phyloP scores from a whole-genome alignment of 35 echinoderm and acorn worm genomes.

The Ophioderma brevispina region DNA sequence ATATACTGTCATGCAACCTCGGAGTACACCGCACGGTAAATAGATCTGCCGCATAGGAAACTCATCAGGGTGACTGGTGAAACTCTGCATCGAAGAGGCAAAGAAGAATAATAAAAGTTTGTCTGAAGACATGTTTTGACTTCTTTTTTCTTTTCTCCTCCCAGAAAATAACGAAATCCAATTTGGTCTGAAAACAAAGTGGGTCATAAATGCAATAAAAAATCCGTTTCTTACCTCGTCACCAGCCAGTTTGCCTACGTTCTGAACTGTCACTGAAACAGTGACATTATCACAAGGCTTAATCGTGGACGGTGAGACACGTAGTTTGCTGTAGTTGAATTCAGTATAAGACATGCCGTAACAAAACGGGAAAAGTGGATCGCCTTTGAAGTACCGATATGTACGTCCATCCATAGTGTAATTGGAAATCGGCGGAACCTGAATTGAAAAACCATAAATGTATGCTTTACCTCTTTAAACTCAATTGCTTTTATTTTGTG shows the following conservation, averaged over 20 bases:
- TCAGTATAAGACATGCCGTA: constrained; percentile 73
- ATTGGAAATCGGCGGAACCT: constrained; percentile 67
- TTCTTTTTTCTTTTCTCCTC: not conserved
- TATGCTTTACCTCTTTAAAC: too few relatives aligned
- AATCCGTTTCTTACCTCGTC: constrained; percentile 70
- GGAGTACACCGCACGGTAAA: too few relatives aligned
- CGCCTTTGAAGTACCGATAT: constrained; percentile 62
- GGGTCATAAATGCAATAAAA: too few relatives aligned
- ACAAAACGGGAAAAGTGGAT: constrained; percentile 67
- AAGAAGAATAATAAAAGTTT: not conserved
- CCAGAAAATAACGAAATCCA: not conserved
- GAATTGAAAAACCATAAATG: too few relatives aligned
- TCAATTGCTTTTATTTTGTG: too few relatives aligned
- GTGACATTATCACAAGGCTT: constrained; percentile 70
- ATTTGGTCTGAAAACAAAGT: not conserved
- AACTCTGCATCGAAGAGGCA: too few relatives aligned
- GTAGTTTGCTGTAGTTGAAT: constrained; percentile 41
- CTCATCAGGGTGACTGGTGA: too few relatives aligned
- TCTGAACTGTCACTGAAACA: constrained; percentile 43
- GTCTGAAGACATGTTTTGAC: not conserved
- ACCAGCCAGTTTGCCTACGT: constrained; percentile 55
- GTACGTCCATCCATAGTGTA: constrained; percentile 65
- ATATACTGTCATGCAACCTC: too few relatives aligned
- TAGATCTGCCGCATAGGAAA: too few relatives aligned
- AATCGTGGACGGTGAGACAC: not conserved